These are phyloP conservation scores for Eretmochelys imbricata DNA, from an alignment of 2,113 vertebrate genomes.

Conservation along the genomic window DNA sequence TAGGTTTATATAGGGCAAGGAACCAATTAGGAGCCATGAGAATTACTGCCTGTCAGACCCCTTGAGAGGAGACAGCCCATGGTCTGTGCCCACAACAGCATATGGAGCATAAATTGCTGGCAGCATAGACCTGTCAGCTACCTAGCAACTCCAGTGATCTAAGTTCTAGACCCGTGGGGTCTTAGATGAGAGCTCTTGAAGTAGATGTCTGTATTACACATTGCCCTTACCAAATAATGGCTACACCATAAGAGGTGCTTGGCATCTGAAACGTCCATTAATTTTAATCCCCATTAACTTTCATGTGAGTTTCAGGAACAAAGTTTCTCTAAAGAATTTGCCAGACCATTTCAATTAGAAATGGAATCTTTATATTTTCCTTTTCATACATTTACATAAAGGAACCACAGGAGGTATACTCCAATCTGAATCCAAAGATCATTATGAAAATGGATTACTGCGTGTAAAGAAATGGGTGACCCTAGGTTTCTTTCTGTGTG, in stretches of 20 bases:
- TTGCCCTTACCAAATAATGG: not conserved
- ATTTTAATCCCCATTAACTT: not conserved
- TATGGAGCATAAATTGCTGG: not conserved
- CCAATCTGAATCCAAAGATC: constrained; percentile 2
- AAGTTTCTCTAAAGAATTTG: not conserved
- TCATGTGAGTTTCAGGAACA: not conserved
- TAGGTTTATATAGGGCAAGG: not conserved
- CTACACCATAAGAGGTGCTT: not conserved
- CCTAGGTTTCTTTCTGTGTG: not conserved
- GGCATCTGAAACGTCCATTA: not conserved
- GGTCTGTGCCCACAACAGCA: not conserved
- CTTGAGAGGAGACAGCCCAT: not conserved
- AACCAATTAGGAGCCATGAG: not conserved
- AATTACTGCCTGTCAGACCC: not conserved
- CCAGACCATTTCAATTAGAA: not conserved
- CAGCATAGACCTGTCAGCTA: not conserved
- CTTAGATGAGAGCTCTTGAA: not conserved
- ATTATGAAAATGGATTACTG: not conserved
- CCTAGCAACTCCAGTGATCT: not conserved
- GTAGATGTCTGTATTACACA: not conserved
- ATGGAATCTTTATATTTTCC: not conserved
- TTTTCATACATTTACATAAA: not conserved
- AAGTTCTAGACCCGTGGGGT: not conserved
- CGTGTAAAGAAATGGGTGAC: not conserved
- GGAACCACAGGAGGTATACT: not conserved